Evolutionary conservation across 2,113 vertebrate genomes (phyloP).

Genomic region (Antechinus stuartii): DNA sequence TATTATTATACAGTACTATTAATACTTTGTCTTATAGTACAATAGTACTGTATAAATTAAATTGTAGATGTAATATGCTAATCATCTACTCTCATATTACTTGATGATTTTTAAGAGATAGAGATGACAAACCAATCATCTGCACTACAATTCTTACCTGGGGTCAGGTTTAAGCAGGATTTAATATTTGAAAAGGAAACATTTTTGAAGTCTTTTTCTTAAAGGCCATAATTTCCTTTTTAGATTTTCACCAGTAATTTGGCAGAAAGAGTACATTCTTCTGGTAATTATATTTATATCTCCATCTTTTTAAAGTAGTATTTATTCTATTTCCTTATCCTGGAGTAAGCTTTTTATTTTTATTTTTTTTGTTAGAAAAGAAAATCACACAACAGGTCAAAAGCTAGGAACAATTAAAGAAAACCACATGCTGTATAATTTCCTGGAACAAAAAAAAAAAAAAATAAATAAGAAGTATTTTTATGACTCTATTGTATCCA

Average conservation of each 20-base stretch:
- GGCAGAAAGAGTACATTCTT: slow-evolving; percentile 60
- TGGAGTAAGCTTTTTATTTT: slow-evolving; percentile 4
- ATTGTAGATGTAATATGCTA: slow-evolving; percentile 4
- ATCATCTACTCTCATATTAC: not conserved
- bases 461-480: not conserved
- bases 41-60: not conserved
- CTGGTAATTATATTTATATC: slow-evolving; percentile 68
- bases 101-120: slow-evolving; percentile 20
- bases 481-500: not conserved
- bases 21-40: no score
- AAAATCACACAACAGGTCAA: slow-evolving; percentile 53
- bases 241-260: slow-evolving; percentile 62
- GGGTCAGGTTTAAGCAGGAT: slow-evolving; percentile 62
- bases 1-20: no score
- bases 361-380: slow-evolving; percentile 19
- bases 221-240: slow-evolving; percentile 67
- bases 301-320: slow-evolving; percentile 63
- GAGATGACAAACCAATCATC: slow-evolving; percentile 28
- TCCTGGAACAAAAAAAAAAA: not conserved
- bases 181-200: slow-evolving; percentile 68
- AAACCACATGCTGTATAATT: not conserved
- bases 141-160: slow-evolving; percentile 47
- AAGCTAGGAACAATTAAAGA: slow-evolving; percentile 51
- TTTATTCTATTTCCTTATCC: slow-evolving; percentile 67
- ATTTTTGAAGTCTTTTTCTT: slow-evolving; percentile 56